Evolutionary conservation across 1,140 invertebrate genomes (phyloP), one percentile per base, ranked within the genome.

Genomic region (Micrasema longulum): DNA sequence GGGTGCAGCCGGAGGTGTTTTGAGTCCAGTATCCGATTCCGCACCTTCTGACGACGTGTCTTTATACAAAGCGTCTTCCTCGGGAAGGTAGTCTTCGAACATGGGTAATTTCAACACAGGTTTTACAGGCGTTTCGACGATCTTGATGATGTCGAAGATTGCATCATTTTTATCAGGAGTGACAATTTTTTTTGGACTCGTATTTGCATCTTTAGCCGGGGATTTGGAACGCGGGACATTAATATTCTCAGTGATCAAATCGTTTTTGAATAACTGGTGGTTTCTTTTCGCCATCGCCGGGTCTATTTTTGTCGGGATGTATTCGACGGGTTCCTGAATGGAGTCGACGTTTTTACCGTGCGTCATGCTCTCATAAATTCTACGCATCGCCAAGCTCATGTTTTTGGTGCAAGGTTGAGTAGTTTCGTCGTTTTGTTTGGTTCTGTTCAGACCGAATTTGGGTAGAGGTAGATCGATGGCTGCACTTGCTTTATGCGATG

Each of bases 21-120:
- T 77, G 60, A 68, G 45, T 10, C 41, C 14, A 2, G 60, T 64
- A 43, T 70, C 64, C 12, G 63, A 63, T 50, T 23, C 53, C 12
- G 50, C 52, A 20, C 77, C 75, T 60, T 74, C 57, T n/a, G 77
- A 67, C 75, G 80, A 79, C 52, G 78, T 68, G 64, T 79, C 78
- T 78, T 79, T 82, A 72, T 86, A 86, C 20, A 86, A 78, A 69
- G 79, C 83, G 71, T 86, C 84, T 75, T 86, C 83, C 70, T 85
- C 83, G 7, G 74, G 62, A 20, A 69, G 26, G 45, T 75, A 72
- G 41, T 75, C 62, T n/a, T 63, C 55, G 18, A 62, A 65, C 60
- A 47, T 64, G 7, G 41, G 41, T 12, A 63, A 10, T 26, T 64
- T 64, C 10, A 67, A 31, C n/a, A 16, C 35, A 2, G 48, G 22